Evolutionary conservation across 2,797 vertebrate genomes (phyloP), one percentile per base, ranked within the genome.

Genomic region (Gadopsis bispinosus): DNA sequence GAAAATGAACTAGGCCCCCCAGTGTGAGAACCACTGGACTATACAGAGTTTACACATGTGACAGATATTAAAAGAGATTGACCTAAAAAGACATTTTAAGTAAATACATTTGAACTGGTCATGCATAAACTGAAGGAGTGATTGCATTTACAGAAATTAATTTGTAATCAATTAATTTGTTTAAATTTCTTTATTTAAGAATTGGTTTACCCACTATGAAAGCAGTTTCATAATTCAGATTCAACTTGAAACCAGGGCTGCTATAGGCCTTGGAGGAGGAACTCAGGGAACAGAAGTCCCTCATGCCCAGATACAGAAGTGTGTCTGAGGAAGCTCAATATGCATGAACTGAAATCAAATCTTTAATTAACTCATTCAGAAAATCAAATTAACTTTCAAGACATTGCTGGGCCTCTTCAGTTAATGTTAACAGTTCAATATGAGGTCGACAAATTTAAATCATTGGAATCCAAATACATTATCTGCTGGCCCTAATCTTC

Each of bases 401-500:
- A 73, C 54, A 41, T 2, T 12, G 31, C 20, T 33, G 39, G 17
- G 16, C 48, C 64, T 79, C 61, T 45, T 75, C 60, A 59, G 51
- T 35, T 50, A 66, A 62, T 59, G 63, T 48, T 63, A 48, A 66
- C 62, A 68, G 61, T 80, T 81, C 59, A 77, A 63, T 29, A 61
- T 4, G 47, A 73, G 41, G 41, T 72, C 31, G 31, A 50, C 47
- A 37, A 60, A 77, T 77, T 79, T 50, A 68, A 77, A 81, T 83
- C 37, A 82, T 63, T 75, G 75, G 63, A 83, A 66, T 76, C 31
- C 45, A 60, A 80, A 84, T 67, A 59, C 48, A 60, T 81, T 61
- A 55, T 77, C 69, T 80, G 79, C 53, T 72, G 54, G 16, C 48
- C 58, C 64, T 86, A 79, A 88, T 89, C 83, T 86, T 78, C 31